phyloP scores from a whole-genome alignment of 2,797 vertebrate species.

The Xyrichtys novacula region DNA sequence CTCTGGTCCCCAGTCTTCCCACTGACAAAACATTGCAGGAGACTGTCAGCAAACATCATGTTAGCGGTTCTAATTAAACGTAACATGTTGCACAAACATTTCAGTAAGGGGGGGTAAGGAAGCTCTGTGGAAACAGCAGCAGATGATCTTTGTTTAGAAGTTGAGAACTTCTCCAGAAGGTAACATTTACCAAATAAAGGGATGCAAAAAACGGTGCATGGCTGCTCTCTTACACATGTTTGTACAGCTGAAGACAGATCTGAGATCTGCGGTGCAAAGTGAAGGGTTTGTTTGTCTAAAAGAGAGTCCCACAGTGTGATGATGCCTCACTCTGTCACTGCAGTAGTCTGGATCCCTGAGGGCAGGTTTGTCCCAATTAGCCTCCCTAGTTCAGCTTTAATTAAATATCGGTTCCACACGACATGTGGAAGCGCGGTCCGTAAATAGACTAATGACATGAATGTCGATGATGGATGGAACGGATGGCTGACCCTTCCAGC shows the following conservation, averaged over 20 bases:
- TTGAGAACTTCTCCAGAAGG: background rate
- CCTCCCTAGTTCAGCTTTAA: slow-evolving; percentile 67
- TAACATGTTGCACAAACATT: slow-evolving; percentile 22
- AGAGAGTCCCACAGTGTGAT: slow-evolving; percentile 8
- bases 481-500: slow-evolving; percentile 46
- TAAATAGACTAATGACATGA: slow-evolving; percentile 65
- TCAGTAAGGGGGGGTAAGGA: background rate
- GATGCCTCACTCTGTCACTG: slow-evolving; percentile 35
- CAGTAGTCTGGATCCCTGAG: slow-evolving; percentile 37
- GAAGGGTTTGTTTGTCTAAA: slow-evolving; percentile 6
- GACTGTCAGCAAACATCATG: slow-evolving; percentile 11
- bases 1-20: background rate
- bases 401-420: slow-evolving; percentile 78
- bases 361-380: slow-evolving; percentile 70
- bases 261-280: slow-evolving; percentile 1
- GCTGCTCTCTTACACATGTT: no score
- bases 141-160: background rate
- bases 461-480: slow-evolving; percentile 61
- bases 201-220: background rate
- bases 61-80: slow-evolving; percentile 1
- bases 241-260: background rate
- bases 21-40: slow-evolving; percentile 23
- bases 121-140: background rate
- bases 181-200: background rate
- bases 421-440: slow-evolving; percentile 54